Conservation (phyloP, 2,888 invertebrate genomes). For the Hyles lineata region DNA sequence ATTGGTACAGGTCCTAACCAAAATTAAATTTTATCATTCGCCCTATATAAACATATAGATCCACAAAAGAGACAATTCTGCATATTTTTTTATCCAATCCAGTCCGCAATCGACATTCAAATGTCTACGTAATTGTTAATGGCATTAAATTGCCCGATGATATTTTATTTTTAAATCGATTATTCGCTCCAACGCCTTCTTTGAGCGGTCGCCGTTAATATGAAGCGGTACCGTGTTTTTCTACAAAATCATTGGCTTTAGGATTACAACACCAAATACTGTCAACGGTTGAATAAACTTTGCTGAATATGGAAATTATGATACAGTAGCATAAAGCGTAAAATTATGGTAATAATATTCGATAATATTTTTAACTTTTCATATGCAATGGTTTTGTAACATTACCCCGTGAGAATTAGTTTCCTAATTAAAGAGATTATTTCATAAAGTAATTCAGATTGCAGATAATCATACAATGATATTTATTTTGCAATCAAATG, state of each 20-base stretch:
- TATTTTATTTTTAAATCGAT: slow-evolving; percentile 64
- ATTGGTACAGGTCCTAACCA: not conserved
- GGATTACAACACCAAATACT: slow-evolving; percentile 42
- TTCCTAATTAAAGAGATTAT: slow-evolving; percentile 8
- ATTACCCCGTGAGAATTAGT: not conserved
- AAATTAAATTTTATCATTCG: not conserved
- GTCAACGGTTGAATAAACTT: slow-evolving; percentile 40
- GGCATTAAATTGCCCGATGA: slow-evolving; percentile 56
- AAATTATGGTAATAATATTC: not conserved
- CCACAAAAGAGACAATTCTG: slow-evolving; percentile 11
- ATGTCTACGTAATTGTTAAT: slow-evolving; percentile 37
- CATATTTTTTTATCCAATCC: slow-evolving; percentile 19
- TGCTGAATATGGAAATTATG: slow-evolving; percentile 29
- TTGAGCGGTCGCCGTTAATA: slow-evolving; percentile 51
- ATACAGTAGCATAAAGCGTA: not conserved
- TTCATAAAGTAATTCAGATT: slow-evolving; percentile 13
- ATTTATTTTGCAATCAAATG: slow-evolving; percentile 20
- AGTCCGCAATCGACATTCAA: slow-evolving; percentile 35
- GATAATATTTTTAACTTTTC: not conserved
- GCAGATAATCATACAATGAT: slow-evolving; percentile 23
- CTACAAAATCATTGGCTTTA: slow-evolving; percentile 41
- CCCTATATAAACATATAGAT: not conserved
- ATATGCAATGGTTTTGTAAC: not conserved
- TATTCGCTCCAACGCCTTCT: slow-evolving; percentile 67
- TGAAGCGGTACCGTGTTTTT: slow-evolving; percentile 53